Evolutionary conservation across 2,888 invertebrate species (phyloP).

Genomic region (Dolichopus griseipennis): DNA sequence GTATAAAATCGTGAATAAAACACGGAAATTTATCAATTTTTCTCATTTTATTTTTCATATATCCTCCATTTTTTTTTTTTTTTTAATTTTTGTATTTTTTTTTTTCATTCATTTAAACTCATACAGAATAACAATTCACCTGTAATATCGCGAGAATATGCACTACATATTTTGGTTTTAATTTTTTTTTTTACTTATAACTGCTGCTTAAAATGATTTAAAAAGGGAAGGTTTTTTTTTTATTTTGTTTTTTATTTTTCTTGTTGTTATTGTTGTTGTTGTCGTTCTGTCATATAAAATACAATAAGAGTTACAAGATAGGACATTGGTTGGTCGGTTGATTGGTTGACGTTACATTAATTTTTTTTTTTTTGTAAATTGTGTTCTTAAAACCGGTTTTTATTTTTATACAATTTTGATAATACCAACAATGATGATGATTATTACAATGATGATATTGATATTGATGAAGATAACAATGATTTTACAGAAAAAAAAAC

Average conservation of each 20-base stretch:
- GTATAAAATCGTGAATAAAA: too few species aligned
- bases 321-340: background rate
- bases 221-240: background rate
- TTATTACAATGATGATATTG: too few species aligned
- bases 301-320: background rate
- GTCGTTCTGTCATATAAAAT: background rate
- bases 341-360: background rate
- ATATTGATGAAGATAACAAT: background rate
- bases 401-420: background rate
- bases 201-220: background rate
- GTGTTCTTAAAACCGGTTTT: too few species aligned
- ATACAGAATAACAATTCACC: background rate
- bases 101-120: background rate
- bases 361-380: too few species aligned
- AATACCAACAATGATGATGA: background rate
- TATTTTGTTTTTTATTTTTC: background rate
- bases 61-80: background rate
- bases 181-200: background rate
- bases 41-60: constrained; percentile 2
- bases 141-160: background rate
- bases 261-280: background rate
- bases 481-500: background rate
- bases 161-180: too few species aligned
- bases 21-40: background rate
- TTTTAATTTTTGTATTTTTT: background rate